These are phyloP conservation scores for Muscicapa comitata DNA, from an alignment of 2,797 vertebrate species.

Conservation along the genomic window DNA sequence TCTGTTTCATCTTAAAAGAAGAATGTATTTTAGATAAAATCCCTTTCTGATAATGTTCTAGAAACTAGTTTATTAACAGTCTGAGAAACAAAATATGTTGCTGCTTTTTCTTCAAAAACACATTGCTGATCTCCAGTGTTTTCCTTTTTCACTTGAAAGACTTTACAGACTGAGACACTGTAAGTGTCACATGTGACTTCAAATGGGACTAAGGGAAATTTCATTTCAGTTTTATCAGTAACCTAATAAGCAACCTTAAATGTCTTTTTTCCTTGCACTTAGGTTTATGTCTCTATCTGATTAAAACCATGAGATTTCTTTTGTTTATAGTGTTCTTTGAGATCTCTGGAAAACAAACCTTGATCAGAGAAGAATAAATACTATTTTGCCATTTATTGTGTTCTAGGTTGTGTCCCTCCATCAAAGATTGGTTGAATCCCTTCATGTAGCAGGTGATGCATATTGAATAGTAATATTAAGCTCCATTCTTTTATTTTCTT, in stretches of 20 bases:
- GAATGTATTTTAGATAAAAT: not conserved
- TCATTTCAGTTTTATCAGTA: not conserved
- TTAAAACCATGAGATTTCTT: not conserved
- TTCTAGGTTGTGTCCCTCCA: not conserved
- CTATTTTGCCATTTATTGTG: not conserved
- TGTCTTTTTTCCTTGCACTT: not conserved
- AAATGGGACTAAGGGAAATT: not conserved
- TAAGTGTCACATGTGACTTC: not conserved
- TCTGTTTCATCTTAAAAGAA: not conserved
- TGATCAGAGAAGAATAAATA: not conserved
- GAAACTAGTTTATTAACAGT: not conserved
- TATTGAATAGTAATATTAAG: not conserved
- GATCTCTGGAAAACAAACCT: not conserved
- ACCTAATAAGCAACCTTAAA: not conserved
- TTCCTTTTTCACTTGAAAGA: not conserved
- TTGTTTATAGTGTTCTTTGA: not conserved
- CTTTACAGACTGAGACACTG: not conserved
- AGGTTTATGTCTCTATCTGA: not conserved
- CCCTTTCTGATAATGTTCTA: not conserved
- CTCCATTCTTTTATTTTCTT: not conserved
- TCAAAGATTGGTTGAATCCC: not conserved
- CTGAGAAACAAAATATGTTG: not conserved
- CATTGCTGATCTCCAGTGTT: not conserved
- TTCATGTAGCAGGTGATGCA: not conserved
- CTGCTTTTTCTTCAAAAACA: not conserved